Conservation (phyloP, 2,113 vertebrate genomes). For the Hystrix cristata region DNA sequence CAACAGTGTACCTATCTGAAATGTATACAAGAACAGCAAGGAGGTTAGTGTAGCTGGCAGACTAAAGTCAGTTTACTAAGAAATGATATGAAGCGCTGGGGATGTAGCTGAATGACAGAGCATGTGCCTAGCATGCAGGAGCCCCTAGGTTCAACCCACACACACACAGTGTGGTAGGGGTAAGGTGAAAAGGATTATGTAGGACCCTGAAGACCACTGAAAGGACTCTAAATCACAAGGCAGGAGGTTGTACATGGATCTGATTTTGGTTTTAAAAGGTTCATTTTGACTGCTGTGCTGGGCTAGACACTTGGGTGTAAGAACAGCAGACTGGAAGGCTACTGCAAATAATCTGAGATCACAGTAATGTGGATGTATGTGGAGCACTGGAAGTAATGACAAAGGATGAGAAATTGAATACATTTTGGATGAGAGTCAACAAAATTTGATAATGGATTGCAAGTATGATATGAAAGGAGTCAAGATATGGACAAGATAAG, state of each 20-base stretch:
- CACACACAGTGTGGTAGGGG: background rate
- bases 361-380: background rate
- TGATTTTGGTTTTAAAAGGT: background rate
- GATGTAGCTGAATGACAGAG: background rate
- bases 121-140: background rate
- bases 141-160: background rate
- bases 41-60: background rate
- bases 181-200: background rate
- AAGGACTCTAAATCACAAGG: background rate
- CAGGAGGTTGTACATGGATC: background rate
- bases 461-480: background rate
- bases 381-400: background rate
- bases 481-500: background rate
- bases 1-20: background rate
- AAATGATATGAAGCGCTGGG: background rate
- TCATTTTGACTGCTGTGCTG: background rate
- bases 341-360: background rate
- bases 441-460: background rate
- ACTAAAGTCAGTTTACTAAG: background rate
- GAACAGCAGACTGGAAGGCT: background rate
- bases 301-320: background rate
- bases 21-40: background rate
- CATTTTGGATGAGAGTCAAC: background rate
- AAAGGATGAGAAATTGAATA: background rate
- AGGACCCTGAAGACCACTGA: background rate